phyloP scores from a whole-genome alignment of 92 coral and sea anemone genomes.

The Siderastrea radians region DNA sequence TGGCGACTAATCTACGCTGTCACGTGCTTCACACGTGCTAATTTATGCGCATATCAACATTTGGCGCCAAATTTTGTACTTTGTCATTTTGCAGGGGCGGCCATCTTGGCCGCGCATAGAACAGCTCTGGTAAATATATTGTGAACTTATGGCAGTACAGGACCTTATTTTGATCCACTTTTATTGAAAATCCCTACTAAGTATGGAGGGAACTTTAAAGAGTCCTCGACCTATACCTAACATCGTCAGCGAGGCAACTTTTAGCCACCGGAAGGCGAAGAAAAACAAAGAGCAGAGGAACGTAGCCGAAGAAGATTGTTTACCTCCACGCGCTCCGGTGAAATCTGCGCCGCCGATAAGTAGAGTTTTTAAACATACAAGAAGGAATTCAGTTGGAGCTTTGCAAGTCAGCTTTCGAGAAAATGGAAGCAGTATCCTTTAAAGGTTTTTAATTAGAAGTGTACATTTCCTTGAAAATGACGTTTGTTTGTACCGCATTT shows the following conservation, averaged over 20 bases:
- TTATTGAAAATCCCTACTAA: constrained; percentile 6
- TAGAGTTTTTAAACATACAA: constrained; percentile 92
- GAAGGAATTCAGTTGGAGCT: constrained; percentile 85
- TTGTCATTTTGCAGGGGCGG: constrained; percentile 43
- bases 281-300: constrained; percentile 33
- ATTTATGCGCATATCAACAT: constrained; percentile 15
- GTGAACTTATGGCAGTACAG: constrained; percentile 47
- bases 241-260: constrained; percentile 85
- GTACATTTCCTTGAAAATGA: neutral
- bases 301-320: constrained; percentile 76
- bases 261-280: constrained; percentile 94
- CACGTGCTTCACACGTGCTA: constrained; percentile 16
- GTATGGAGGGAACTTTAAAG: constrained; percentile 84
- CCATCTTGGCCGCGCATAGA: constrained; percentile 41
- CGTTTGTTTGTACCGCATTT: neutral
- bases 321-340: constrained; percentile 98
- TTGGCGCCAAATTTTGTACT: constrained; percentile 98
- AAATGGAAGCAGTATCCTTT: constrained; percentile 95
- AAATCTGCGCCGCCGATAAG: constrained; percentile 99
- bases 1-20: neutral
- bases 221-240: constrained; percentile 97
- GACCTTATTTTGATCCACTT: constrained; percentile 7
- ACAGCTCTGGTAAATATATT: neutral
- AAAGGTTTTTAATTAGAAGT: neutral
- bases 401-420: constrained; percentile 92